Conservation (phyloP, 1,140 invertebrate species). For the Zaprionus kolodkinae region DNA sequence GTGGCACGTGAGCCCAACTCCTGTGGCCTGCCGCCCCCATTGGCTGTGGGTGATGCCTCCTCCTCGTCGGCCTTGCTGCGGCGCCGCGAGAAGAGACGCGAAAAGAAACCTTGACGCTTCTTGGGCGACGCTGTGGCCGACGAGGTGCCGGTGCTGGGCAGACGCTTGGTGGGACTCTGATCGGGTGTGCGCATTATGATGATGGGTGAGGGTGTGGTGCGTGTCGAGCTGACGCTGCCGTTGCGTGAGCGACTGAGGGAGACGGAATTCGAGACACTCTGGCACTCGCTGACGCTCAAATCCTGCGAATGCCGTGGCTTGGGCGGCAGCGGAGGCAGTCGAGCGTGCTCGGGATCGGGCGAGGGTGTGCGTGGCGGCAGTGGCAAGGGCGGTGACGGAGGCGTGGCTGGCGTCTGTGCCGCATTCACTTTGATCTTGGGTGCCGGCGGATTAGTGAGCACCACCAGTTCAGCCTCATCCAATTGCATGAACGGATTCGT, state of each 20-base stretch:
- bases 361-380: slow-evolving; percentile 74
- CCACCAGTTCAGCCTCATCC: slow-evolving; percentile 70
- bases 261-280: slow-evolving; percentile 56
- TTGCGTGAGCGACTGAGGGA: slow-evolving; percentile 64
- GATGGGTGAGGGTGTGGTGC: slow-evolving; percentile 84
- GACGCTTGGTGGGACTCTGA: slow-evolving; percentile 83
- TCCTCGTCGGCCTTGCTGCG: slow-evolving; percentile 82
- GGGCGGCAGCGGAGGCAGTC: slow-evolving; percentile 69
- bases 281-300: slow-evolving; percentile 51
- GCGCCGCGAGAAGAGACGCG: slow-evolving; percentile 87
- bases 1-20: slow-evolving; percentile 35
- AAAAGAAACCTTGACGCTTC: slow-evolving; percentile 87
- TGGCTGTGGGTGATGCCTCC: slow-evolving; percentile 4
- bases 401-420: slow-evolving; percentile 70
- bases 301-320: slow-evolving; percentile 75
- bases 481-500: slow-evolving; percentile 67
- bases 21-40: slow-evolving; percentile 45
- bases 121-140: slow-evolving; percentile 84
- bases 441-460: slow-evolving; percentile 83
- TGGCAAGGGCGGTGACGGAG: slow-evolving; percentile 64
- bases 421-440: slow-evolving; percentile 83
- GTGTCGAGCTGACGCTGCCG: slow-evolving; percentile 69
- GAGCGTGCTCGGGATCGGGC: slow-evolving; percentile 61
- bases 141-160: slow-evolving; percentile 68
- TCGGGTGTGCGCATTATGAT: slow-evolving; percentile 84